Base-by-base conservation (phyloP, 2,113 vertebrate species). In the Cottus gobio region DNA sequence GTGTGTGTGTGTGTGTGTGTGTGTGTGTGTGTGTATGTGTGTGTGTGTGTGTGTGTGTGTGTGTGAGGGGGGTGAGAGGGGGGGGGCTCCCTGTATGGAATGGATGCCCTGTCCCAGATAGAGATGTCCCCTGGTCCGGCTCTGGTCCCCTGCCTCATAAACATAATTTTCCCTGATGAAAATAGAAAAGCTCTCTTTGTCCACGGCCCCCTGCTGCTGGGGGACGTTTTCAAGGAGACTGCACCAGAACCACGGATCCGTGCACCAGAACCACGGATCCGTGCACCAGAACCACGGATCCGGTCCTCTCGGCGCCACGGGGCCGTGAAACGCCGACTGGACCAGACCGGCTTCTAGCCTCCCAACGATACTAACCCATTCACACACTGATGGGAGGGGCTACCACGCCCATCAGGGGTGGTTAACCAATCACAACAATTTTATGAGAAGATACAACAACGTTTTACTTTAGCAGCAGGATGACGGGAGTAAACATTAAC, bases 51-150 rank as follows among this genome's bases (percentile, higher is more conserved):
- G 31, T 31, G 31, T 31, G 31, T 31, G 31, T 31, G 31, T 31
- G 31, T 31, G 30, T 31, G 30, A 3, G 2, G 30, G 30, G 30
- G 30, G 30, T 3, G 30, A 4, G 30, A 4, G 30, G 30, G 30
- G 83, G 68, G 58, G 74, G 86, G 37, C 80, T 88, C n/a, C n/a
- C 86, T 69, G 70, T 87, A 56, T 82, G 71, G 89, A 90, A 91
- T 88, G 84, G 81, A 93, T 91, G 90, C 75, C 78, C 86, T 91
- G 93, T 87, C 89, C 91, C 84, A 92, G 88, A 92, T 93, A 91
- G 71, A 85, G 85, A 91, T 78, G 87, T 92, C 89, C 87, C 90
- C 39, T 78, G 79, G 77, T 88, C 79, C 79, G 0, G 46, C 61
- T 69, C 77, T 56, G 75, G 85, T 93, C 91, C 92, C 91, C 52